Evolutionary conservation across 2,797 vertebrate genomes (phyloP), one percentile per base, ranked within the genome.

Genomic region (Acestrorhynchus altus): DNA sequence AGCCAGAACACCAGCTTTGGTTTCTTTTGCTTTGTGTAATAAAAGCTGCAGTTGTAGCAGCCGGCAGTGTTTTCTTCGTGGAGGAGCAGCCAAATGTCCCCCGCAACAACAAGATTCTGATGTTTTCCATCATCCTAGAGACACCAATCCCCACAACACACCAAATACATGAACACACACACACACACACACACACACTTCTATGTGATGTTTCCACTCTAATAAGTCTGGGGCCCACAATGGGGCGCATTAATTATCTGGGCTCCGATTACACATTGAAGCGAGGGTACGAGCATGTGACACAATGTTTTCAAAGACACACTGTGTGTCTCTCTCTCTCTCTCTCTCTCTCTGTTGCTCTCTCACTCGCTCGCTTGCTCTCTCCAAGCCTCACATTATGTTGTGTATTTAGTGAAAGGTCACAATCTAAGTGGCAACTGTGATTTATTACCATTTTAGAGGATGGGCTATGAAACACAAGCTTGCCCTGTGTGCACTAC

Each of bases 191-290:
- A 18, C 16, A 12, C 49, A 52, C 57, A 46, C 20, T 80, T 63
- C 56, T 74, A 61, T 74, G 72, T 52, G 18, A 81, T 83, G 71
- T 78, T 83, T 85, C 84, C 77, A 80, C 84, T 83, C 77, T 66
- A 75, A 81, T 78, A 83, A 64, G 67, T 83, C 42, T 8, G 24
- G 68, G 82, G 82, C 72, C 74, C 78, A 49, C 78, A 67, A 57
- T 39, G 26, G 79, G 70, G 63, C 4, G 67, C 77, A 78, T 82
- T 82, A 77, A 77, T 77, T 77, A 80, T 77, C 77, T 64, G 24
- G 56, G 61, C 77, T 84, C 71, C 63, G 42, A 72, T 82, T 82
- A 84, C 79, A 84, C 79, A 65, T 49, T 54, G 42, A 49, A 61
- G n/a, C 79, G 60, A 56, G 28, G 67, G 47, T 83, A 64, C 74